These are phyloP conservation scores for Talpa occidentalis DNA, from an alignment of 2,113 vertebrate genomes.

Conservation along the genomic window DNA sequence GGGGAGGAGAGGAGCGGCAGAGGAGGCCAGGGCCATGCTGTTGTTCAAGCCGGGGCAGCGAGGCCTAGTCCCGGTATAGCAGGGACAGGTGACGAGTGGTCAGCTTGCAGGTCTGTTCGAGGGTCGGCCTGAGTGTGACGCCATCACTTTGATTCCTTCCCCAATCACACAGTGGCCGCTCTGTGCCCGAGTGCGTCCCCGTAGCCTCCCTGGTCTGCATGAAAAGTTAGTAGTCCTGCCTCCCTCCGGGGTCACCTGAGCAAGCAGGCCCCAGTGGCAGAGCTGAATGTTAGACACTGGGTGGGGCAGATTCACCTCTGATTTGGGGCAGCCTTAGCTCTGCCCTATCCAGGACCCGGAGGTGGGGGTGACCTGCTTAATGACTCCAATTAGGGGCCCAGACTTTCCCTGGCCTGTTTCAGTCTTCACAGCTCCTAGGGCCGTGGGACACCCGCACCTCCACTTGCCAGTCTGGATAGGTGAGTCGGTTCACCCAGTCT, in stretches of 20 bases:
- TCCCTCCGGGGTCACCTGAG: not conserved
- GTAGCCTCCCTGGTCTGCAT: not conserved
- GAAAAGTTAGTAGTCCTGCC: rapidly evolving
- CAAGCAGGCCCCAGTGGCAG: not conserved
- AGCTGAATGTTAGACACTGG: not conserved
- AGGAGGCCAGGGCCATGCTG: not conserved
- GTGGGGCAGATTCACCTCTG: not conserved
- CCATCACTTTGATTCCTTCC: not conserved
- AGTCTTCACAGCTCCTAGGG: not conserved
- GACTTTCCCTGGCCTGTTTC: not conserved
- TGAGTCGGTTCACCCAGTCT: not conserved
- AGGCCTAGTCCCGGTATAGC: not conserved
- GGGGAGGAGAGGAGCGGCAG: not conserved
- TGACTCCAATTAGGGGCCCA: not conserved
- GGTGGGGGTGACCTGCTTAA: not conserved
- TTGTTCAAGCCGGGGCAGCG: too few species aligned
- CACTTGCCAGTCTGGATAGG: not conserved
- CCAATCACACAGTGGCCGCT: rapidly evolving
- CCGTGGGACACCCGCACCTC: too few species aligned
- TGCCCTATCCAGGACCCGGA: not conserved
- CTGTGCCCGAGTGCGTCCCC: not conserved
- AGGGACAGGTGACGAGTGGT: rapidly evolving
- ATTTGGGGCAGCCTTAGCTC: not conserved
- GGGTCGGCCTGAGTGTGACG: not conserved
- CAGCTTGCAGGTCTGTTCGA: not conserved